Percentiles rank a stretch among this genome's conserved stretches.
Conservation (phyloP, 2,888 invertebrate genomes). For the Zygothrica quintamaculata region DNA sequence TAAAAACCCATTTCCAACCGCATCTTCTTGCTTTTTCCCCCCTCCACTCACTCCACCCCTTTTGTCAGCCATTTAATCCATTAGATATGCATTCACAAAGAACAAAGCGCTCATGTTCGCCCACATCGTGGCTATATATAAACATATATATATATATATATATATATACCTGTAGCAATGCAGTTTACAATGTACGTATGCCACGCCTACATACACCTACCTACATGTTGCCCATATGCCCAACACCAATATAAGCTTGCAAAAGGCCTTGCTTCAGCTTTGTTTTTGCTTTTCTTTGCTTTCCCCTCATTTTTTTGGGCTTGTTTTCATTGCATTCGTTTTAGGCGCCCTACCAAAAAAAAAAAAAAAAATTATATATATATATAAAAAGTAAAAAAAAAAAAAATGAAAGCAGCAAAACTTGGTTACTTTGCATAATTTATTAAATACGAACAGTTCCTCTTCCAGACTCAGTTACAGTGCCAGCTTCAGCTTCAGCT, state of each 20-base stretch:
- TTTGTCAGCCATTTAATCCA: constrained; percentile 59
- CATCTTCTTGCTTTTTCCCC: too few species aligned
- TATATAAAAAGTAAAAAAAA: constrained; percentile 14
- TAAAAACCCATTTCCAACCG: background rate
- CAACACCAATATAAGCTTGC: constrained; percentile 25
- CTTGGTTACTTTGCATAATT: constrained; percentile 70
- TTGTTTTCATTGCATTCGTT: constrained; percentile 52
- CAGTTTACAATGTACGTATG: constrained; percentile 44
- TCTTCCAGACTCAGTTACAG: background rate
- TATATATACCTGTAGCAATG: constrained; percentile 37
- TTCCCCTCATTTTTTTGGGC: constrained; percentile 15
- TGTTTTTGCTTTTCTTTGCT: too few species aligned
- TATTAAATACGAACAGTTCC: constrained; percentile 60
- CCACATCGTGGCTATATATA: constrained; percentile 2
- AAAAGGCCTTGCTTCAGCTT: constrained; percentile 17
- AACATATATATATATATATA: constrained; percentile 24
- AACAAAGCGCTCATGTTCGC: constrained; percentile 8
- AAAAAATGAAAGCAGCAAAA: constrained; percentile 28
- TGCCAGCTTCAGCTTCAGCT: background rate
- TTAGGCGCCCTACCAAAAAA: constrained; percentile 21
- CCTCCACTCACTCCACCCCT: too few species aligned
- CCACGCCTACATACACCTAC: constrained; percentile 35
- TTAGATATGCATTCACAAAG: constrained; percentile 42
- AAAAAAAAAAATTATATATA: too few species aligned
- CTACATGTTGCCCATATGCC: constrained; percentile 21